Evolutionary conservation across 1,140 invertebrate genomes (phyloP), one percentile per base, ranked within the genome.

Genomic region (Lamellibrachia luymesi): DNA sequence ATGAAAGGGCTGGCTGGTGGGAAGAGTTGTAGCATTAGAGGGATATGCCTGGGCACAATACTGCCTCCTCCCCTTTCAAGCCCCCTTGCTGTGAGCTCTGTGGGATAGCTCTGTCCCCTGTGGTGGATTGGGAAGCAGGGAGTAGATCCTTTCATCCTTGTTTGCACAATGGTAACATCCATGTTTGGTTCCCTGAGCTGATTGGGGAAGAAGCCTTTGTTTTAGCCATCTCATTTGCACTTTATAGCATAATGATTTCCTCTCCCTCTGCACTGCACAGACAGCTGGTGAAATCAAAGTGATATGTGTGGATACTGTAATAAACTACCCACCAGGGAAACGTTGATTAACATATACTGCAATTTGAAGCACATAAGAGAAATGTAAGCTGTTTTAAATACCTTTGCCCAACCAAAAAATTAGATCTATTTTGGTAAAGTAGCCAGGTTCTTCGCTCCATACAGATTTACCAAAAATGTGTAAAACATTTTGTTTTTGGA

Each of bases 191-290:
- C 6, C 64, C 64, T 17, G 13, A 0, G 25, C 64, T 22, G 25
- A 22, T 2, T 6, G 5, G 25, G 7, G 64, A 80, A 22, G 64
- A 80, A 2, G 64, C 13, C 64, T 80, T 80, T 80, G 64, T 80
- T 80, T 80, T 80, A 80, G 64, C 13, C 64, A 80, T 10, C 64
- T 80, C 64, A 17, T 80, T 80, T 80, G 64, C 64, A 80, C 64
- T 80, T 80, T 80, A 80, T 80, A 80, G 64, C 64, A 80, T 80
- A 80, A 80, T 80, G 64, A 80, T 80, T 80, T 80, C 64, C 64
- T 22, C 13, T 80, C 17, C 64, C 13, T 80, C 64, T 80, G 6
- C 8, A 80, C 8, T 17, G 64, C 0, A 0, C 13, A 80, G 64
- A 22, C 64, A 10, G 64, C 64, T 80, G 64, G 13, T 80, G 64